A percentile compares a stretch with the other conserved stretches of the same genome.
Conservation (phyloP, 2,113 vertebrate genomes). For the Tragelaphus scriptus region DNA sequence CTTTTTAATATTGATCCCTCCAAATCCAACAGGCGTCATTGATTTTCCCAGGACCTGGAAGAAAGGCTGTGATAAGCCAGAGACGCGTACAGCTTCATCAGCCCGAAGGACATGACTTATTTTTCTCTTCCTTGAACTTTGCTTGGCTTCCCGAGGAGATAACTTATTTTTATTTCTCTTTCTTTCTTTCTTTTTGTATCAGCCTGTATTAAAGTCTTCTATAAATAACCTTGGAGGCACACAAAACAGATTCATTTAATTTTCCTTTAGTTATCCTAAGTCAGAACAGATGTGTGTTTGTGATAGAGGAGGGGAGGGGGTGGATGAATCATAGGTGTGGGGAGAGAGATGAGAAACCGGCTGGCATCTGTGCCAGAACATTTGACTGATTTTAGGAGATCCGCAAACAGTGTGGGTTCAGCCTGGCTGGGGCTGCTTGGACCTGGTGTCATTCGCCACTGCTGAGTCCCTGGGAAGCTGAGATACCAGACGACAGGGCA, state of each 20-base stretch:
- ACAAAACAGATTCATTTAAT: conserved; percentile 63
- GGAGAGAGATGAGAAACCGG: background rate
- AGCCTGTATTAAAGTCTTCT: conserved; percentile 61
- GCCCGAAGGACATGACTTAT: conserved; percentile 66
- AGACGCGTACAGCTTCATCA: conserved; percentile 54
- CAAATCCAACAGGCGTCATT: conserved; percentile 51
- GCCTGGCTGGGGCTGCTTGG: background rate
- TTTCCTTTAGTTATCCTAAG: conserved; percentile 69
- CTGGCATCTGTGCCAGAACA: background rate
- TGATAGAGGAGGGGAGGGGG: conserved; percentile 28
- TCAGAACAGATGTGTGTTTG: conserved; percentile 68
- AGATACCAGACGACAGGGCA: background rate
- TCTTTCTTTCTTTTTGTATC: conserved; percentile 69
- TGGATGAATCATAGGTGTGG: conserved; percentile 56
- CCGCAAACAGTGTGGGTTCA: background rate
- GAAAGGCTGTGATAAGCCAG: conserved; percentile 58
- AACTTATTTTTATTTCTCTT: conserved; percentile 65
- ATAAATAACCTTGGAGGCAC: conserved; percentile 70
- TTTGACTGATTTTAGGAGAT: background rate
- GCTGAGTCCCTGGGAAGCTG: background rate
- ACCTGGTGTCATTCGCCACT: background rate
- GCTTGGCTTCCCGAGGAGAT: conserved; percentile 57
- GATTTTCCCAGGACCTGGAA: conserved; percentile 58
- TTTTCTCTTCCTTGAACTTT: conserved; percentile 64
- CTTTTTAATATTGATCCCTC: conserved; percentile 69